Base-by-base conservation (phyloP, 2,888 invertebrate species). In the Catocala nupta region DNA sequence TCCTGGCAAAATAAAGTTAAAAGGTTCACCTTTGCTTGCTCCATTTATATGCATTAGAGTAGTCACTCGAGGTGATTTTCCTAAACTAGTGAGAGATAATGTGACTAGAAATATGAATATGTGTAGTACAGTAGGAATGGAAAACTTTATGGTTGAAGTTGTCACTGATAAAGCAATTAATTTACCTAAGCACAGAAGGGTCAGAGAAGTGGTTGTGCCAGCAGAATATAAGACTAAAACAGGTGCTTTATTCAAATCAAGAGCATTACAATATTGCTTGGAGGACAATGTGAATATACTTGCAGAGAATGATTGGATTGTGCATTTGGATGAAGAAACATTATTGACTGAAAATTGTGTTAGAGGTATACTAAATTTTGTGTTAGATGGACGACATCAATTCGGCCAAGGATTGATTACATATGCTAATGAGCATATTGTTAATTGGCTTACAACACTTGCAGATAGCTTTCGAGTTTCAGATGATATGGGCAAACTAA, bases 251-350 rank as follows among this genome's bases (percentile, higher is more conserved):
- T 99, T 98, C 87, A 99, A 99, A 90, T 97, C 99, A 0, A 95
- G 99, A 75, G 99, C 99, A 25, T 93, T 99, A 58, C 99, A 99
- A 87, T 99, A 99, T 89, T 99, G 99, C 83, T 95, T 99, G 59
- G 99, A 99, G 91, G 97, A 97, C 81, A 96, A 96, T 82, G 97
- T 99, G 1, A 99, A 98, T 89, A 95, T 95, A 77, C 89, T 99
- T 54, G 96, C 96, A 57, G 98, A 98, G 83, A 96, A 96, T 72
- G 99, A 99, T 87, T 99, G 99, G 99, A 97, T 99, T 82, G 98
- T 98, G n/a, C 99, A 99, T 93, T 94, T 99, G 66, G 99, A 99
- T 90, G 99, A 99, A 91, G 99, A 99, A 89, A 99, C 99, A 0
- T 92, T 99, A 58, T 93, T 99, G 36, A 99, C 99, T 6, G 98